These are phyloP conservation scores for Pogonomyrmex californicus DNA, from an alignment of 1,140 invertebrate genomes.

Conservation along the genomic window DNA sequence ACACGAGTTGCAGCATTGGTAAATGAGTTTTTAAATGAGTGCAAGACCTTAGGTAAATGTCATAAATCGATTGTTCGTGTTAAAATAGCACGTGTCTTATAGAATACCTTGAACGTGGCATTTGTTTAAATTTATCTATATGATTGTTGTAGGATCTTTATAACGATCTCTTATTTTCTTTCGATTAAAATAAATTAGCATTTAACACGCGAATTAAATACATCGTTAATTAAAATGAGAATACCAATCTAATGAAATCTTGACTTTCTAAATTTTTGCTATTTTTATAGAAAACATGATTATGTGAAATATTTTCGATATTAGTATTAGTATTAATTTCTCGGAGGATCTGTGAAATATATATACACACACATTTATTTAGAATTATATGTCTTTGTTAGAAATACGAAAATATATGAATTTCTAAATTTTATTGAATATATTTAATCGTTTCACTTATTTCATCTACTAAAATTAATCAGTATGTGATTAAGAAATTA, in stretches of 20 bases:
- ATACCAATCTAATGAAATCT: not conserved
- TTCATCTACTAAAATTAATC: not conserved
- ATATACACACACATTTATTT: not conserved
- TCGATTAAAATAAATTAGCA: not conserved
- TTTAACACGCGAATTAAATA: constrained; percentile 19
- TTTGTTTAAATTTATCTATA: not conserved
- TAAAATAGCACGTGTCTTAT: constrained; percentile 35
- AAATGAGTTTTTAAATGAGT: constrained; percentile 9
- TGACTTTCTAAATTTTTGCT: not conserved
- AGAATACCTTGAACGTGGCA: constrained; percentile 44
- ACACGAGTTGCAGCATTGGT: not conserved
- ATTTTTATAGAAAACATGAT: not conserved
- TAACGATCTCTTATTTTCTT: not conserved
- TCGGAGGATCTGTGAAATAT: not conserved
- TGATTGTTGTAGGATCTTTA: not conserved
- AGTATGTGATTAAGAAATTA: not conserved
- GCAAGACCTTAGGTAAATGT: constrained; percentile 1
- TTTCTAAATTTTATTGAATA: not conserved
- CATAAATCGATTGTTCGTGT: constrained; percentile 29
- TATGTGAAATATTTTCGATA: not conserved
- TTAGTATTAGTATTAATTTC: not conserved
- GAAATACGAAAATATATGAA: not conserved
- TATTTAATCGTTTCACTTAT: not conserved
- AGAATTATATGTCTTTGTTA: not conserved
- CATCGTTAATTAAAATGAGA: not conserved